phyloP scores from a whole-genome alignment of 2,113 vertebrate species.

The Gorsachius goisagi region DNA sequence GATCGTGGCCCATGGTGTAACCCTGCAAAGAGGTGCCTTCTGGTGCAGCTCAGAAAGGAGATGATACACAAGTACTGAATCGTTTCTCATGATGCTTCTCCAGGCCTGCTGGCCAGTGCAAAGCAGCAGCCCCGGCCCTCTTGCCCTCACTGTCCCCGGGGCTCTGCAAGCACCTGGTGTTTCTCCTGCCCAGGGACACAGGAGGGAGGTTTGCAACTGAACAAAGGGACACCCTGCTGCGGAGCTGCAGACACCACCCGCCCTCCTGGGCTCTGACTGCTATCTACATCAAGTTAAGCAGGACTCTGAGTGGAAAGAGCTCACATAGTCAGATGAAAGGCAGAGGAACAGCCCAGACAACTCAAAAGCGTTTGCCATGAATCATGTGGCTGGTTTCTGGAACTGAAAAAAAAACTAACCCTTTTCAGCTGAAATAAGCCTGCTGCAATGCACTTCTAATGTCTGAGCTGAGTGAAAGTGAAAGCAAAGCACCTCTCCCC shows the following conservation, averaged over 20 bases:
- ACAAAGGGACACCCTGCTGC: rapidly evolving
- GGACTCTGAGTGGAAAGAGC: background rate
- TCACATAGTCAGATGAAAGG: rapidly evolving
- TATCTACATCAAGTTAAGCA: background rate
- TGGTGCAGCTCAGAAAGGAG: background rate
- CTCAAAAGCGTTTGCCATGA: background rate
- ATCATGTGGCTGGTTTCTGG: background rate
- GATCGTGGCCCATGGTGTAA: rapidly evolving
- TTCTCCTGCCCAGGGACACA: background rate
- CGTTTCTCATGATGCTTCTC: background rate
- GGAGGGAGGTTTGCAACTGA: background rate
- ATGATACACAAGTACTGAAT: background rate
- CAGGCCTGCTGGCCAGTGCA: background rate
- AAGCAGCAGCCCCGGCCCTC: background rate
- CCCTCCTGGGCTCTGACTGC: background rate
- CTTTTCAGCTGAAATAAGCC: background rate
- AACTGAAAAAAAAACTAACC: background rate
- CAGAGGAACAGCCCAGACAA: background rate
- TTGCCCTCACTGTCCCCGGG: background rate
- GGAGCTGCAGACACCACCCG: background rate
- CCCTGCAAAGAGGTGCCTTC: background rate
- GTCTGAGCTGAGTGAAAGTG: background rate
- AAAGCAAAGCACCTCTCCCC: background rate
- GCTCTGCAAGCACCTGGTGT: background rate
- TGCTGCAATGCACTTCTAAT: background rate